Percentiles rank a stretch among this genome's conserved stretches.
phyloP scores from a whole-genome alignment of 2,888 invertebrate species.

The Ectemnius cavifrons region DNA sequence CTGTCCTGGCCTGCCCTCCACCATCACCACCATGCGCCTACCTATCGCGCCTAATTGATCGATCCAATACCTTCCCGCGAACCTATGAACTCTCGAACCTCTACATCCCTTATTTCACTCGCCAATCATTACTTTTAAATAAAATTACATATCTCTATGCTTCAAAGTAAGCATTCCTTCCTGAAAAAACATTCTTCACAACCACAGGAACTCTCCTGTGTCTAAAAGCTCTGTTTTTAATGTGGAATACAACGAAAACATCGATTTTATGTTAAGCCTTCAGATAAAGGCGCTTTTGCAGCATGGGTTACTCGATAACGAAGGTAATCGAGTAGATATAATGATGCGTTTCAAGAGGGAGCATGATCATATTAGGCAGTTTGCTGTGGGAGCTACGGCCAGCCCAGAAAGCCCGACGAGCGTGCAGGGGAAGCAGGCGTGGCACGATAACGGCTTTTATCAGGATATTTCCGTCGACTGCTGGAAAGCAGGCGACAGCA shows the following conservation, averaged over 20 bases:
- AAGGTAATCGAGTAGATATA: too few species aligned
- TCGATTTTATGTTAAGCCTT: too few species aligned
- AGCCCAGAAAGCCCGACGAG: not conserved
- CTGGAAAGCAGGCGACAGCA: conserved; percentile 3
- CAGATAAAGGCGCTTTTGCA: not conserved
- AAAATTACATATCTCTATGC: not conserved
- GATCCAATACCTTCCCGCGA: conserved; percentile 3
- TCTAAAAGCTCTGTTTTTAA: too few species aligned
- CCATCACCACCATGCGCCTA: not conserved
- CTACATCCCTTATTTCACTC: not conserved
- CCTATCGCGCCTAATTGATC: conserved; percentile 9
- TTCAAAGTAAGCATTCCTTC: not conserved
- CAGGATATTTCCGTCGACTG: conserved; percentile 33
- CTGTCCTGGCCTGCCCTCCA: not conserved
- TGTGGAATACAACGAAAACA: too few species aligned
- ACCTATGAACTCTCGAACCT: not conserved
- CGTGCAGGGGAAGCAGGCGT: conserved; percentile 47
- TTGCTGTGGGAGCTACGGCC: too few species aligned
- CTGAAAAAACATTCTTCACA: not conserved
- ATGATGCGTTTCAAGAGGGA: not conserved
- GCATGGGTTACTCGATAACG: not conserved
- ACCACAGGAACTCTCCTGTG: too few species aligned
- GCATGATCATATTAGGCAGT: not conserved
- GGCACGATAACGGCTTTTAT: conserved; percentile 49
- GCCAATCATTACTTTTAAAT: not conserved